A percentile compares a stretch with the other conserved stretches of the same genome.
phyloP scores from a whole-genome alignment of 2,797 vertebrate species.

The Jordanella pulchra region DNA sequence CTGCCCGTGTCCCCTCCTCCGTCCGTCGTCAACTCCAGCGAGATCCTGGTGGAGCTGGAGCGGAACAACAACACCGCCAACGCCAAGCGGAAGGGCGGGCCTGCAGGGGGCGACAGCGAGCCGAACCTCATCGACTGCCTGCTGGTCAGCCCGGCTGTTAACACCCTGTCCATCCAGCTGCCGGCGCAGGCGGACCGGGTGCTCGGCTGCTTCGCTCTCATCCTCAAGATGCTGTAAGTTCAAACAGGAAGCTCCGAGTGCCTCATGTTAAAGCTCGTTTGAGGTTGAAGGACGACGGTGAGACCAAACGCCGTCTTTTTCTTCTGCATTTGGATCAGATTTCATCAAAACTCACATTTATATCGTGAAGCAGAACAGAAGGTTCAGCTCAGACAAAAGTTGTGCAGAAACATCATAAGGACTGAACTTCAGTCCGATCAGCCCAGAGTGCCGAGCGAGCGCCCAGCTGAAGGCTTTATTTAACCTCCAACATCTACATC shows the following conservation, averaged over 20 bases:
- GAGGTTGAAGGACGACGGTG: not conserved
- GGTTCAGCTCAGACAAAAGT: too few species aligned
- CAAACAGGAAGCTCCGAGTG: not conserved
- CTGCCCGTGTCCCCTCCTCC: slow-evolving; percentile 77
- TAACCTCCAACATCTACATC: too few species aligned
- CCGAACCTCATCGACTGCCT: slow-evolving; percentile 98
- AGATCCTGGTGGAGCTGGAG: slow-evolving; percentile 96
- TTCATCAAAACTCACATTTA: too few species aligned
- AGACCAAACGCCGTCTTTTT: too few species aligned
- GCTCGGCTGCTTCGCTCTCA: slow-evolving; percentile 96
- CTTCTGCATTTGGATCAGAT: too few species aligned
- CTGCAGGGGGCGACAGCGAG: slow-evolving; percentile 88
- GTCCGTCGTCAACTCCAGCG: slow-evolving; percentile 90
- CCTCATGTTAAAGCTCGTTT: not conserved
- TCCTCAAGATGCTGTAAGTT: slow-evolving; percentile 99
- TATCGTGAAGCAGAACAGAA: too few species aligned
- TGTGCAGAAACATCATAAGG: too few species aligned
- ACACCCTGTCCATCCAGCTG: slow-evolving; percentile 95
- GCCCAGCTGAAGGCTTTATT: too few species aligned
- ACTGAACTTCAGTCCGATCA: too few species aligned
- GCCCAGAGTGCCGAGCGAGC: too few species aligned
- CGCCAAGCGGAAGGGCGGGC: slow-evolving; percentile 83
- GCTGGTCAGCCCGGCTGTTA: slow-evolving; percentile 95
- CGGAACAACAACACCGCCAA: slow-evolving; percentile 93
- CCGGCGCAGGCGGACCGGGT: slow-evolving; percentile 94